These are phyloP conservation scores for Mimumesa dahlbomi DNA, from an alignment of 2,888 invertebrate genomes.

Conservation along the genomic window DNA sequence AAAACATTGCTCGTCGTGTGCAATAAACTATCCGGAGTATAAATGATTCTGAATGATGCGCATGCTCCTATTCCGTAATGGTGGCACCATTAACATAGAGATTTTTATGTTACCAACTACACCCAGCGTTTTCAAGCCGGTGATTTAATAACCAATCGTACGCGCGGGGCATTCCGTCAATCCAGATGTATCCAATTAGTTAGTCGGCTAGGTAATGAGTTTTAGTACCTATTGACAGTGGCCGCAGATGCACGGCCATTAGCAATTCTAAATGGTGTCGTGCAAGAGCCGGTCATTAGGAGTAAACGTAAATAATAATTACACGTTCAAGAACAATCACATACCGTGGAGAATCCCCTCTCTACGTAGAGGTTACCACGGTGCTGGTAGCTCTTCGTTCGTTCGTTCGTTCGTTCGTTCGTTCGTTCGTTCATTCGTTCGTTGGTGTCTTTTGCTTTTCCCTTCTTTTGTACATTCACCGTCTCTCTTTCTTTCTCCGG, in stretches of 20 bases:
- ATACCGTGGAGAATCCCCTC: constrained; percentile 34
- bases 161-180: constrained; percentile 55
- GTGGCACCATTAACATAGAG: constrained; percentile 44
- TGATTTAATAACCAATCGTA: constrained; percentile 55
- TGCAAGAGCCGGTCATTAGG: constrained; percentile 61
- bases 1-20: background rate
- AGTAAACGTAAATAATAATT: constrained; percentile 73
- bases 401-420: background rate
- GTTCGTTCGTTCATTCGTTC: constrained; percentile 13
- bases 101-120: constrained; percentile 22
- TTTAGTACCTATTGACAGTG: constrained; percentile 68
- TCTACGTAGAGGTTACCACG: constrained; percentile 3
- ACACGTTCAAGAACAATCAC: constrained; percentile 68
- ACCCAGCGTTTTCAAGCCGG: constrained; percentile 1
- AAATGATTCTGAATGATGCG: constrained; percentile 15
- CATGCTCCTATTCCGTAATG: constrained; percentile 41
- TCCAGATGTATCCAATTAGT: constrained; percentile 66
- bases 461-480: constrained; percentile 2
- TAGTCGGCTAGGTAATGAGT: constrained; percentile 63
- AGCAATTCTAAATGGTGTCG: constrained; percentile 71
- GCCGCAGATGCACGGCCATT: constrained; percentile 60
- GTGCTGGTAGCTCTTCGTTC: background rate
- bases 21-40: constrained; percentile 31
- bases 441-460: background rate
- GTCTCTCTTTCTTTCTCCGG: constrained; percentile 5